A percentile compares a stretch with the other conserved stretches of the same genome.
Conservation (phyloP, 2,113 vertebrate species). For the Lota lota region DNA sequence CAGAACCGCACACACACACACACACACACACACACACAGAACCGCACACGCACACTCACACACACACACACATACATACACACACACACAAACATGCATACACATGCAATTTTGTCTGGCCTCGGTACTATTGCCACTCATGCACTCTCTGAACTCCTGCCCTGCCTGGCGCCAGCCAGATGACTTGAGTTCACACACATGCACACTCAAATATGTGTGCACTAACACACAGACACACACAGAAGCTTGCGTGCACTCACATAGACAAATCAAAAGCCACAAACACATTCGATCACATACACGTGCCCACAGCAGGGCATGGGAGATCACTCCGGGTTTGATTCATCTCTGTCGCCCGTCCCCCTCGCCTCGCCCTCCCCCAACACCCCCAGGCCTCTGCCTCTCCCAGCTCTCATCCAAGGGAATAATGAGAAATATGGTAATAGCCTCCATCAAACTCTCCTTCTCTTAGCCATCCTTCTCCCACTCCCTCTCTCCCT, state of each 20-base stretch:
- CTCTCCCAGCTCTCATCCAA: constrained; percentile 60
- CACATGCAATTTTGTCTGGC: constrained; percentile 36
- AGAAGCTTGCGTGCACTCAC: constrained; percentile 1
- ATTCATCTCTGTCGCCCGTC: constrained; percentile 19
- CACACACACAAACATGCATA: constrained; percentile 23
- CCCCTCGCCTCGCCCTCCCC: constrained; percentile 7
- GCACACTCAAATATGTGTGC: constrained; percentile 4
- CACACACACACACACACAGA: too few relatives aligned
- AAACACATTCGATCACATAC: constrained; percentile 12
- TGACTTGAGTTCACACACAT: constrained; percentile 12
- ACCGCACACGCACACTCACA: too few relatives aligned
- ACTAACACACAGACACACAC: constrained; percentile 3
- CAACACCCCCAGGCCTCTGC: constrained; percentile 27
- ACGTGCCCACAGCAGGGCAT: constrained; percentile 45
- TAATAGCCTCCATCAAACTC: constrained; percentile 62
- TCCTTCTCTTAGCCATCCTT: constrained; percentile 32
- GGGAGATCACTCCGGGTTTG: constrained; percentile 52
- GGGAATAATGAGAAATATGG: constrained; percentile 70
- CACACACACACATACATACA: constrained; percentile 39
- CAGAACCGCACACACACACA: too few relatives aligned
- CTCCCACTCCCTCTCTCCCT: constrained; percentile 6
- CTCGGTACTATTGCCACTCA: constrained; percentile 41
- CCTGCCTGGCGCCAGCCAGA: constrained; percentile 39
- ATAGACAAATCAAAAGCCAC: constrained; percentile 5
- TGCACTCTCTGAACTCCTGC: constrained; percentile 56